phyloP scores from a whole-genome alignment of 2,888 invertebrate genomes.

The Torymus auratus region DNA sequence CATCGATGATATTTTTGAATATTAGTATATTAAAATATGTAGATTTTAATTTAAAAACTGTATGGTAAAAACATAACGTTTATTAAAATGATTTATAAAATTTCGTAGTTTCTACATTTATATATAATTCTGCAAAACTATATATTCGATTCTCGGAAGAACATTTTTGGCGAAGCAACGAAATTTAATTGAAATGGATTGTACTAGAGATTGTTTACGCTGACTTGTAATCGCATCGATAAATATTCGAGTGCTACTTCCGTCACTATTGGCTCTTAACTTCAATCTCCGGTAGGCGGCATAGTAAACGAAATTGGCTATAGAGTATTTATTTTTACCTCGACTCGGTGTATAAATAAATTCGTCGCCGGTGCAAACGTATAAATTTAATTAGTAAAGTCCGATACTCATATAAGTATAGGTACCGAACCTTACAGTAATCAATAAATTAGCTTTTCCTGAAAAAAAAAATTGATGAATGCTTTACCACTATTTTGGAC shows the following conservation, averaged over 20 bases:
- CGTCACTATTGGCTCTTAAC: neutral
- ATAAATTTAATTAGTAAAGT: conserved; percentile 11
- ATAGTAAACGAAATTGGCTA: conserved; percentile 25
- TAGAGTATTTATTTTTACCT: conserved; percentile 35
- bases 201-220: conserved; percentile 9
- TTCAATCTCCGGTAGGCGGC: neutral
- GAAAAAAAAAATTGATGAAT: too few species aligned
- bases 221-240: conserved; percentile 4
- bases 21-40: too few species aligned
- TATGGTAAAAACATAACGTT: too few species aligned
- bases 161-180: neutral
- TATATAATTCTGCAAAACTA: too few species aligned
- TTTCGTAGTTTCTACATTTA: too few species aligned
- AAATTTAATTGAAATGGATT: conserved; percentile 3
- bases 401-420: too few species aligned
- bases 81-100: too few species aligned
- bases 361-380: neutral
- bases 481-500: too few species aligned
- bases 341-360: conserved; percentile 21
- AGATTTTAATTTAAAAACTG: too few species aligned
- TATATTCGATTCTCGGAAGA: neutral
- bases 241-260: neutral
- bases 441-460: too few species aligned
- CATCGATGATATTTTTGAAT: too few species aligned
- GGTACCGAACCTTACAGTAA: too few species aligned